Percentiles rank a stretch among this genome's conserved stretches.
Evolutionary conservation across 2,888 invertebrate genomes (phyloP).

Genomic region (Scaptomyza flava): DNA sequence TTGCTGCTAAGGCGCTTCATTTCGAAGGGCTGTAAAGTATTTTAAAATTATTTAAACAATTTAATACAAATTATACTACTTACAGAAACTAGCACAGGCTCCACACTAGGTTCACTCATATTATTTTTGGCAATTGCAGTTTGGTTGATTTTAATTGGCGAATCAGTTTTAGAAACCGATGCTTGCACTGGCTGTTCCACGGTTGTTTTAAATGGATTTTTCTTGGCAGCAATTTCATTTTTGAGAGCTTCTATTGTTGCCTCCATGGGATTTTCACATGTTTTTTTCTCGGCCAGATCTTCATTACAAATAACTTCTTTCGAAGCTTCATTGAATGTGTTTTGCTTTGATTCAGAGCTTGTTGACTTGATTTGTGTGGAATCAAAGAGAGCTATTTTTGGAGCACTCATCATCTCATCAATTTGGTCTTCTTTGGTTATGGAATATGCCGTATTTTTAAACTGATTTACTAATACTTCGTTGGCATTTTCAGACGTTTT

Average conservation of each 20-base stretch:
- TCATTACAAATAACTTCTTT: background rate
- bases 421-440: background rate
- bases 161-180: background rate
- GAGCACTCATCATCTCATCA: background rate
- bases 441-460: background rate
- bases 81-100: conserved; percentile 22
- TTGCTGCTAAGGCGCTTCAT: conserved; percentile 14
- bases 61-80: background rate
- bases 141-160: background rate
- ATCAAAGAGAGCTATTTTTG: background rate
- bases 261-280: background rate
- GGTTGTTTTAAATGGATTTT: background rate
- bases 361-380: background rate
- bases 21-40: conserved; percentile 50
- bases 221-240: background rate
- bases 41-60: background rate
- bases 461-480: background rate
- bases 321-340: background rate
- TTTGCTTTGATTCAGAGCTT: background rate
- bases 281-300: background rate
- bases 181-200: background rate
- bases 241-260: background rate
- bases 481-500: background rate
- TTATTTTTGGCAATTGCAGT: background rate
- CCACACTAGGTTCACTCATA: background rate